phyloP scores from a whole-genome alignment of 2,888 invertebrate genomes.

The Eupithecia inturbata region DNA sequence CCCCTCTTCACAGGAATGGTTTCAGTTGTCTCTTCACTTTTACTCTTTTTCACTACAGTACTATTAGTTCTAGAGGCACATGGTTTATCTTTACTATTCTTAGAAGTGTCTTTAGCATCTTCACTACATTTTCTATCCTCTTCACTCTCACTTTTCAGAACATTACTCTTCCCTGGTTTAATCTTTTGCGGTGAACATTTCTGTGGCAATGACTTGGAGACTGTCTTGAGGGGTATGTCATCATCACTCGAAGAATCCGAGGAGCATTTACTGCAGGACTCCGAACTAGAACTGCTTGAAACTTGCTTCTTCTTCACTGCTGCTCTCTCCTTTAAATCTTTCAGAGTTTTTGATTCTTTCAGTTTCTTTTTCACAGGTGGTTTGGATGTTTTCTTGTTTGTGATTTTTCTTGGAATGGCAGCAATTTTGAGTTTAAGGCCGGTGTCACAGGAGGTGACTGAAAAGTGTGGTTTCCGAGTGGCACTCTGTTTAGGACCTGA shows the following conservation, averaged over 20 bases:
- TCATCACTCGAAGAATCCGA: constrained; percentile 78
- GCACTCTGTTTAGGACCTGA: constrained; percentile 65
- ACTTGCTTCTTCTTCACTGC: constrained; percentile 62
- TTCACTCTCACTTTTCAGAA: constrained; percentile 67
- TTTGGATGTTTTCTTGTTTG: constrained; percentile 68
- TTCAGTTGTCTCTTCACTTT: constrained; percentile 66
- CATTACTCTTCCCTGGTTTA: constrained; percentile 55
- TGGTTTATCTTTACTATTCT: constrained; percentile 68
- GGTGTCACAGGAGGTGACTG: constrained; percentile 85
- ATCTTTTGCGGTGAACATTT: constrained; percentile 66
- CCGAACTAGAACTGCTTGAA: constrained; percentile 78
- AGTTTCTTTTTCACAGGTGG: constrained; percentile 73
- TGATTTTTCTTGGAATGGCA: constrained; percentile 78
- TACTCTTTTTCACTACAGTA: constrained; percentile 67
- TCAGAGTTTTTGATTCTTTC: constrained; percentile 62
- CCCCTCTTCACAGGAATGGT: constrained; percentile 64
- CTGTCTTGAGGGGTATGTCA: constrained; percentile 74
- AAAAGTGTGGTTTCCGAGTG: constrained; percentile 81
- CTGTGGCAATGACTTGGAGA: constrained; percentile 67
- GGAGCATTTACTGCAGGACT: constrained; percentile 80
- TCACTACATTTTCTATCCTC: constrained; percentile 62
- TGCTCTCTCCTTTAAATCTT: constrained; percentile 49
- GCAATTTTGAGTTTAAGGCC: constrained; percentile 86
- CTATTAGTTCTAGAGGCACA: constrained; percentile 61
- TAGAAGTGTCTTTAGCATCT: constrained; percentile 60